Base-by-base conservation (phyloP, 1,140 invertebrate genomes). In the Drosophila elegans region DNA sequence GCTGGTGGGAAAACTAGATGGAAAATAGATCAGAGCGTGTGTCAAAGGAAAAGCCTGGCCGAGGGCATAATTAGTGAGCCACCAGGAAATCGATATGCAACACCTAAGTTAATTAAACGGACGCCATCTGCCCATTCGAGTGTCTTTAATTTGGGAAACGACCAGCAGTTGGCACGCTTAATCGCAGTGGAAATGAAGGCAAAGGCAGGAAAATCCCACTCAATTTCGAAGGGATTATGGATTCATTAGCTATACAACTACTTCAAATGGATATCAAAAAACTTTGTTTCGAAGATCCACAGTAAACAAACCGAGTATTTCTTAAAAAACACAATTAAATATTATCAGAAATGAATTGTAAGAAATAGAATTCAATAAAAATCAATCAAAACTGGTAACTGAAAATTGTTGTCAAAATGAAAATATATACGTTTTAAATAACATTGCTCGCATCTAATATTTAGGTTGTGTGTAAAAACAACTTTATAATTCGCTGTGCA, bases 101-200 rank as follows among this genome's bases (percentile, higher is more conserved):
- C 60, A 62, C 53, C 60, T 61, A 63, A 63, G 54, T 63, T 63
- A 60, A 63, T 60, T 60, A 63, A 44, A 45, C 10, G 59, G 13
- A 27, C 9, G 34, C 34, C 59, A 32, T 4, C 25, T 61, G 49
- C 10, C 12, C 6, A 13, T 12, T 7, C 3, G 9, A 27, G 32
- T 38, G 45, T 11, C 21, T 54, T 38, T 16, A 9, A 12, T 21
- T 61, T 32, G 13, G 12, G 21, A 12, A 1, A 36, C 13, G 9
- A 1, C 9, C 49, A 11, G 3, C 49, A 12, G 9, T 52, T 12
- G 32, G 32, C 49, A 25, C 9, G 12, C 29, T 21, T 42, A 25
- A 29, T 34, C 16, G 49, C 21, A 10, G 32, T 60, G 32, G 21
- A 54, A 53, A 60, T n/a, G 21, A 21, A 54, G 48, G 51, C 5